Base-by-base conservation (phyloP, 2,888 invertebrate genomes). In the Zygaena filipendulae region DNA sequence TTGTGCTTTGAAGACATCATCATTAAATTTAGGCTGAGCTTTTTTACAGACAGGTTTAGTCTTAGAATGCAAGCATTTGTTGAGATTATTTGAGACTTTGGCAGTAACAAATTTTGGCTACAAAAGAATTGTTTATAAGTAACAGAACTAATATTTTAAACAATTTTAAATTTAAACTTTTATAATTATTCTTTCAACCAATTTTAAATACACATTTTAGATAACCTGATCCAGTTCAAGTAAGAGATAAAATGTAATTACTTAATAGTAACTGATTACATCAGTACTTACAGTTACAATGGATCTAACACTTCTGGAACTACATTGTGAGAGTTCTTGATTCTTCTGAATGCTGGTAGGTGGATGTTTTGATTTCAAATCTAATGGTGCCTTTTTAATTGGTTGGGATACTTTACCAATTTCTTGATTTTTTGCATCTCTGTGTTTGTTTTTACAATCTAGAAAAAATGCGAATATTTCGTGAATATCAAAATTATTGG, bases 1-100 rank as follows among this genome's bases (percentile, higher is more conserved):
- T 42, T 75, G 75, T 16, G 66, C 58, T 46, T 68, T 68, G 23
- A 75, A 55, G 23, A 74, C 40, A 42, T 79, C 75, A 42, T 59
- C 55, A 28, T 55, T 51, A 23, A 47, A 35, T 47, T 57, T 56
- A 36, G 30, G 21, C 13, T 42, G 39, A 30, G 39, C 38, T 18
- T 40, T 43, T 36, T 46, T 51, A 20, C 34, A 45, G 30, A 42
- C 51, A 20, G 34, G 32, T 40, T 46, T 52, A 5, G 35, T 28
- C 32, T 40, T 33, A 12, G 38, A 25, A 29, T 34, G 29, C 22
- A 35, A 21, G 9, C 37, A 36, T 38, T 64, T 71, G 34, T 59
- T 71, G 3, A 52, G 30, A 33, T 57, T 62, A 27, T 38, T 48
- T 20, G 51, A 40, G 25, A 35, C 39, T 48, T 57, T 72, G 7